Base-by-base conservation (phyloP, 64 coral and sea anemone species). In the Pocillopora damicornis region DNA sequence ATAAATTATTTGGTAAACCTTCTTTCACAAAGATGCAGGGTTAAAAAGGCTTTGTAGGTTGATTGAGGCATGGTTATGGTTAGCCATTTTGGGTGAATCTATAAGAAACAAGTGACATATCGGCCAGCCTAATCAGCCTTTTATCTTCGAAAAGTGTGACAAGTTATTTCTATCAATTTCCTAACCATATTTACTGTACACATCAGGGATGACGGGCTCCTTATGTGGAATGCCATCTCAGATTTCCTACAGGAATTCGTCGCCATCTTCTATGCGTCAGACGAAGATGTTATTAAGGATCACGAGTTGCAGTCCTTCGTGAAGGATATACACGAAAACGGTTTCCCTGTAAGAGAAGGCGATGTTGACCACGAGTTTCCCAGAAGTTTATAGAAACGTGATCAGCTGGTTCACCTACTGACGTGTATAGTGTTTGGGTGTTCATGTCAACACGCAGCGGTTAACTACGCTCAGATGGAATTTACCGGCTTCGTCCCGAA, bases 381-480 rank as follows among this genome's bases (percentile, higher is more conserved):
- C 1, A 63, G 63, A 18, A 82, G 30, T 11, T 23, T 98, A 11
- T 37, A 59, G 10, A 82, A 91, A 86, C 88, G 83, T 88, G 79
- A 93, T 61, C 51, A 98, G 30, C 88, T 98, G n/a, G 73, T 75
- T 11, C 88, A 88, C 80, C 1, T 93, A 35, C 22, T 98, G 18
- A 91, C 91, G 10, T 91, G 88, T 51, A 51, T 98, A 10, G 59
- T 93, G n/a, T 98, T 98, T 75, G 84, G 78, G 23, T 98, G 95
- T 59, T 75, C 95, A 0, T 93, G 95, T 42, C 95, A 98, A 73
- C 91, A 93, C 25, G 91, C 95, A 37, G 95, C 95, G 13, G 95
- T 98, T 1, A 98, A 98, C 75, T 98, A 91, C 74, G 57, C 88
- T 15, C 95, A 98, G 38, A 26, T 98, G 63, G 95, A 98, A 66